A percentile compares a stretch with the other conserved stretches of the same genome.
Conservation (phyloP, 2,113 vertebrate genomes). For the Argyrosomus japonicus region DNA sequence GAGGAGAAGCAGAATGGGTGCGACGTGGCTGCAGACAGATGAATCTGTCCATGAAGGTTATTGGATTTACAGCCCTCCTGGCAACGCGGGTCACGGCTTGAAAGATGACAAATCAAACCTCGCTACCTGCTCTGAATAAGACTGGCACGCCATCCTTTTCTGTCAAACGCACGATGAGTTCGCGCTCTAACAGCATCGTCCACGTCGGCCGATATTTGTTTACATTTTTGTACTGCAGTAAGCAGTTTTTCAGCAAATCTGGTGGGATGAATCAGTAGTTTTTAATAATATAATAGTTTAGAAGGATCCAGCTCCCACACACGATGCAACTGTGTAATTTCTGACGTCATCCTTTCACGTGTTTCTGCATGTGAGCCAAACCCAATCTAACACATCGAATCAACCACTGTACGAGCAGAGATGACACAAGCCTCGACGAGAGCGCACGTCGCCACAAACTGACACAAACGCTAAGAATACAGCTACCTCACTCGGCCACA, state of each 20-base stretch:
- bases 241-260: conserved; percentile 19
- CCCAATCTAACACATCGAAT: conserved; percentile 15
- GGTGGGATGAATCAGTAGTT: conserved; percentile 43
- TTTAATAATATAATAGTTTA: conserved; percentile 20
- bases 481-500: conserved; percentile 29
- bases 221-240: conserved; percentile 16
- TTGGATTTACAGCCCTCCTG: conserved; percentile 43
- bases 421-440: conserved; percentile 9
- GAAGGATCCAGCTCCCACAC: conserved; percentile 26
- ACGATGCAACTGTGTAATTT: neutral
- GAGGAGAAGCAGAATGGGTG: conserved; percentile 21
- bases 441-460: neutral
- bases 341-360: conserved; percentile 13
- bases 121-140: conserved; percentile 27
- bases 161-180: neutral
- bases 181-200: neutral
- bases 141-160: neutral
- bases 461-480: neutral
- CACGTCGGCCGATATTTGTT: neutral
- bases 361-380: neutral
- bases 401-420: conserved; percentile 5
- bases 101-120: conserved; percentile 27
- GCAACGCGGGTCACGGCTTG: conserved; percentile 50
- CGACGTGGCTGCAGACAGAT: conserved; percentile 49
- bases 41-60: conserved; percentile 54